These are phyloP conservation scores for Haliclona indistincta DNA, from an alignment of 37 sponge, comb jelly and placozoan genomes.

Conservation along the genomic window DNA sequence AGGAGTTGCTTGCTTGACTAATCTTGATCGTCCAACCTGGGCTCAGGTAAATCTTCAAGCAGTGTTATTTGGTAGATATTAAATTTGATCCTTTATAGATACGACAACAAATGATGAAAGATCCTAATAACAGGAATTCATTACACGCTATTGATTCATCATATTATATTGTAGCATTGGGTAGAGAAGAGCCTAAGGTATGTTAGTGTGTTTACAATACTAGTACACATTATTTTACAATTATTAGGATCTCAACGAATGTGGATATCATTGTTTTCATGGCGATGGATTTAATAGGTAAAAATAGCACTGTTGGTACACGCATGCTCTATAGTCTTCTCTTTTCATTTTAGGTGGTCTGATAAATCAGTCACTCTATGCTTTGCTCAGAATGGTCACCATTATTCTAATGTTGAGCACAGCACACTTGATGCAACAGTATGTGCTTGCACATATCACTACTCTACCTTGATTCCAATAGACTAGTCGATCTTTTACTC, in stretches of 20 bases:
- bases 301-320: not conserved
- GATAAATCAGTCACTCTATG: conserved; percentile 47
- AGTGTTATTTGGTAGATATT: not conserved
- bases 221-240: too few relatives aligned
- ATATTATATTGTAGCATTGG: not conserved
- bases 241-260: not conserved
- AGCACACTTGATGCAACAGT: conserved; percentile 71
- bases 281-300: not conserved
- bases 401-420: conserved; percentile 73
- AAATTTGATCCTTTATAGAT: conserved; percentile 5
- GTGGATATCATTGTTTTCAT: not conserved
- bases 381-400: conserved; percentile 19
- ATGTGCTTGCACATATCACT: too few relatives aligned
- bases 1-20: conserved; percentile 54
- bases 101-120: conserved; percentile 17
- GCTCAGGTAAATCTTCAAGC: conserved; percentile 44
- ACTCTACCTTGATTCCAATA: not conserved
- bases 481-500: not conserved
- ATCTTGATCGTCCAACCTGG: conserved; percentile 54
- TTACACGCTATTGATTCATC: conserved; percentile 31
- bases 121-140: conserved; percentile 16
- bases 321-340: too few relatives aligned
- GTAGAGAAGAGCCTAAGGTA: conserved; percentile 1
- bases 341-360: conserved; percentile 58
- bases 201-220: too few relatives aligned